A percentile compares a stretch with the other conserved stretches of the same genome.
These are phyloP conservation scores for Axis porcinus DNA, from an alignment of 2,113 vertebrate genomes.

Conservation along the genomic window DNA sequence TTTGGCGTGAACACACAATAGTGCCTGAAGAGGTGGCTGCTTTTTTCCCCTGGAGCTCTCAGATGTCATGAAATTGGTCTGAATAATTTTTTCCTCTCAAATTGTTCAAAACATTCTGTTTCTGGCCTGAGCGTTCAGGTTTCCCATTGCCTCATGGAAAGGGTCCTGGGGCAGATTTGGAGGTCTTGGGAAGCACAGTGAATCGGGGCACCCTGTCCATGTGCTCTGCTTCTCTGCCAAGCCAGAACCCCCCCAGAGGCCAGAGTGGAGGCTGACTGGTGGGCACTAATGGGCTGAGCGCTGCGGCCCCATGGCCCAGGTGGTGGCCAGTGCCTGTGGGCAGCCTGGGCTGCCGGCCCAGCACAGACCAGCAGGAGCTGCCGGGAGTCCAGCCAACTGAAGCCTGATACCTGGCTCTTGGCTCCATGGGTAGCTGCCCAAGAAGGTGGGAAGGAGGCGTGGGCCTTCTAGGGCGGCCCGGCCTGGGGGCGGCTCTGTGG, in stretches of 20 bases:
- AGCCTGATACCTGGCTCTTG: conserved; percentile 56
- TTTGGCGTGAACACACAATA: conserved; percentile 41
- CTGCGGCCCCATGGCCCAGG: not conserved
- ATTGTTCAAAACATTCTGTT: conserved; percentile 68
- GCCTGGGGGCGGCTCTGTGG: not conserved
- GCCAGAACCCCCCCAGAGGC: not conserved
- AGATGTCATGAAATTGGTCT: conserved; percentile 74
- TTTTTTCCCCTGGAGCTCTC: conserved; percentile 67
- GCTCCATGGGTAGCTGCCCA: conserved; percentile 4
- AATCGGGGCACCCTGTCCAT: not conserved
- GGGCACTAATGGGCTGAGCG: not conserved
- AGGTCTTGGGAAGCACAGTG: conserved; percentile 24
- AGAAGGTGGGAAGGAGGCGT: conserved; percentile 25
- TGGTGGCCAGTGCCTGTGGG: conserved; percentile 3
- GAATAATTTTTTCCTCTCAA: conserved; percentile 69
- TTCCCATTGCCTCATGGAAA: conserved; percentile 58
- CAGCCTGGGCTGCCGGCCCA: conserved; percentile 14
- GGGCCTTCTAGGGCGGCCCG: not conserved
- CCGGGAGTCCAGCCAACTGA: conserved; percentile 28
- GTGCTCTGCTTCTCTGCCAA: not conserved
- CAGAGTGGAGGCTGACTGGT: not conserved
- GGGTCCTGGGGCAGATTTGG: conserved; percentile 31
- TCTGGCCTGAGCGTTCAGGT: conserved; percentile 52
- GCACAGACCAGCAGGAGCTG: not conserved
- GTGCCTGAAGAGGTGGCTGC: conserved; percentile 49